A percentile compares a stretch with the other conserved stretches of the same genome.
These are phyloP conservation scores for Hippolais icterina DNA, from an alignment of 2,113 vertebrate genomes.

Conservation along the genomic window DNA sequence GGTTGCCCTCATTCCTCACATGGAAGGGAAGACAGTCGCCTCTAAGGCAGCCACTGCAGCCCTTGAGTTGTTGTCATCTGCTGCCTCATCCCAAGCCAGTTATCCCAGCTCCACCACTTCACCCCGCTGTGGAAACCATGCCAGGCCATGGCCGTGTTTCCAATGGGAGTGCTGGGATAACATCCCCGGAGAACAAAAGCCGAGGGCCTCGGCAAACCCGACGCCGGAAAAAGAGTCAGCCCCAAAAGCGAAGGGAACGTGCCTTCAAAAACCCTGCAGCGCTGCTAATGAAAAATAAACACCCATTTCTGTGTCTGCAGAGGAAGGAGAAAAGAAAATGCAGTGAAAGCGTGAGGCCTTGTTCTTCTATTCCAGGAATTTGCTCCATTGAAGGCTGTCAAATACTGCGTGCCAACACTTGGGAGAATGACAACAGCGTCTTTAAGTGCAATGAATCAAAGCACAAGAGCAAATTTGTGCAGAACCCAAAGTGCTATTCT, in stretches of 20 bases:
- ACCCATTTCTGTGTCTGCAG: neutral
- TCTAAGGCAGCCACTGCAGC: neutral
- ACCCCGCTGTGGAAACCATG: neutral
- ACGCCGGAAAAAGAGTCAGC: neutral
- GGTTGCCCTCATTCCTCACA: neutral
- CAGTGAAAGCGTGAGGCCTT: neutral
- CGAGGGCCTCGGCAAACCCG: neutral
- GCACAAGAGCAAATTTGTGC: neutral
- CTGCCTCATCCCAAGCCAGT: neutral
- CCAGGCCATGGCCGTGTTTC: neutral
- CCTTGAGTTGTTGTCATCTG: neutral
- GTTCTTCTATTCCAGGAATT: conserved; percentile 55
- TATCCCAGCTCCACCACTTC: neutral
- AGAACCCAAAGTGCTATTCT: conserved; percentile 31
- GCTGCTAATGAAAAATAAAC: conserved; percentile 30
- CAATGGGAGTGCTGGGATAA: neutral
- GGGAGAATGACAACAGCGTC: neutral
- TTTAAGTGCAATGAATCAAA: conserved; percentile 55
- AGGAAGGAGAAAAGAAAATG: neutral
- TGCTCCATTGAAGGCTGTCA: conserved; percentile 16
- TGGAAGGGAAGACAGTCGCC: neutral
- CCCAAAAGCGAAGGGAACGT: neutral
- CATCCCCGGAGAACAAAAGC: neutral
- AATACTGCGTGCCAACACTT: conserved; percentile 34
- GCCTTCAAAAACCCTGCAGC: neutral